These are phyloP conservation scores for Coregonus ussuriensis DNA, from an alignment of 2,797 vertebrate genomes.

Conservation along the genomic window DNA sequence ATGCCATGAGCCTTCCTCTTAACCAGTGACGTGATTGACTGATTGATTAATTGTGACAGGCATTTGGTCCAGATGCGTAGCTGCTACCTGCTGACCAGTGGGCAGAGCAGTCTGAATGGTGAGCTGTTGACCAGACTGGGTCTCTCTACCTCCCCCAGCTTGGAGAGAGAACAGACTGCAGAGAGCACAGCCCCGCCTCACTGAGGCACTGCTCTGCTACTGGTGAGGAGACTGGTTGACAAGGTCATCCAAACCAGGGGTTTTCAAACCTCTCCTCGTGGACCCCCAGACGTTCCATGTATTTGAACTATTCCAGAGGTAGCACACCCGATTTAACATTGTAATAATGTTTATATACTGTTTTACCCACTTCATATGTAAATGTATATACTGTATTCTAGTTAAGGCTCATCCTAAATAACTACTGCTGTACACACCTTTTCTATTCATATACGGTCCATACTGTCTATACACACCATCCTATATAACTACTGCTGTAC, in stretches of 20 bases:
- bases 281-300: background rate
- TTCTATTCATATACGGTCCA: too few relatives aligned
- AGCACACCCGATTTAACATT: too few relatives aligned
- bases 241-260: background rate
- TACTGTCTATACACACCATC: too few relatives aligned
- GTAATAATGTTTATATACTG: too few relatives aligned
- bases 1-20: background rate
- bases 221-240: background rate
- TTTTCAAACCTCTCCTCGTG: background rate
- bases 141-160: conserved; percentile 12
- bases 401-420: too few relatives aligned
- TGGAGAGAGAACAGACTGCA: conserved; percentile 11
- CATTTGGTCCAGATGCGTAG: conserved; percentile 13
- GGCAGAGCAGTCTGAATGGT: background rate
- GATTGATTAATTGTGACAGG: background rate
- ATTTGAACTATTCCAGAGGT: too few relatives aligned
- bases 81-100: conserved; percentile 2
- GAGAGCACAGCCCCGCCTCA: background rate
- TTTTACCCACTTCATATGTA: too few relatives aligned
- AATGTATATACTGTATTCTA: too few relatives aligned
- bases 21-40: background rate
- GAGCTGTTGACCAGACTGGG: conserved; percentile 13
- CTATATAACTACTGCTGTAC: too few relatives aligned
- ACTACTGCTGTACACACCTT: too few relatives aligned
- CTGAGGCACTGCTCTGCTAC: conserved; percentile 3